Percentiles rank a stretch among this genome's conserved stretches.
Evolutionary conservation across 2,888 invertebrate genomes (phyloP).

Genomic region (Deladenus siricidicola): DNA sequence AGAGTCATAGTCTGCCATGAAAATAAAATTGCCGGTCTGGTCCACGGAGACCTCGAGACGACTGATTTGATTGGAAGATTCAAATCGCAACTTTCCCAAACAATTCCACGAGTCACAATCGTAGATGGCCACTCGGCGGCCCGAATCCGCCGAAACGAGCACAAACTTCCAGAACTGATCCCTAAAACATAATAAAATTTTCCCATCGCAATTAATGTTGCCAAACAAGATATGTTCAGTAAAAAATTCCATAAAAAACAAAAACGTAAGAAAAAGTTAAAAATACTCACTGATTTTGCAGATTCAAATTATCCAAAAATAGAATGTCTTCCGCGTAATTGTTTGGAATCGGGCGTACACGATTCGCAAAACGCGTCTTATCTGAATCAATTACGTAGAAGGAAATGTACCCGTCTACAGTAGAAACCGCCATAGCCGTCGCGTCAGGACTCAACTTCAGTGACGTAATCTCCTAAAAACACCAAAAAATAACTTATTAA

Average conservation of each 20-base stretch:
- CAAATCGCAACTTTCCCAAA: constrained; percentile 64
- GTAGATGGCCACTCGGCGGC: constrained; percentile 38
- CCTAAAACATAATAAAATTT: constrained; percentile 7
- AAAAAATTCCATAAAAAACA: constrained; percentile 3
- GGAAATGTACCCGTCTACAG: constrained; percentile 27
- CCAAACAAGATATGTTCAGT: neutral
- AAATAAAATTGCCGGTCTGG: constrained; percentile 72
- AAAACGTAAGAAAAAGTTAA: neutral
- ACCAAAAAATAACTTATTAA: too few species aligned
- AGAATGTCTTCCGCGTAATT: constrained; percentile 36
- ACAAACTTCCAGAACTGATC: constrained; percentile 89
- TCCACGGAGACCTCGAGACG: constrained; percentile 60
- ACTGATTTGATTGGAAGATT: constrained; percentile 61
- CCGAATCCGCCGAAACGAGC: constrained; percentile 70
- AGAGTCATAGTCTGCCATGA: constrained; percentile 75
- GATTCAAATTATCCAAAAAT: constrained; percentile 40
- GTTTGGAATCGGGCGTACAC: constrained; percentile 30
- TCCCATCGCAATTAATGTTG: too few species aligned
- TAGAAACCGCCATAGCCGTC: constrained; percentile 25
- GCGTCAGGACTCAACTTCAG: constrained; percentile 47
- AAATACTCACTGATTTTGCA: constrained; percentile 17
- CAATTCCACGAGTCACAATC: constrained; percentile 73
- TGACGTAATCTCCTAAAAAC: constrained; percentile 22
- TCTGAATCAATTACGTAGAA: constrained; percentile 43
- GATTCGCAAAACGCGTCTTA: constrained; percentile 33